Evolutionary conservation across 2,888 invertebrate genomes (phyloP).

Genomic region (Chrysina gloriosa): DNA sequence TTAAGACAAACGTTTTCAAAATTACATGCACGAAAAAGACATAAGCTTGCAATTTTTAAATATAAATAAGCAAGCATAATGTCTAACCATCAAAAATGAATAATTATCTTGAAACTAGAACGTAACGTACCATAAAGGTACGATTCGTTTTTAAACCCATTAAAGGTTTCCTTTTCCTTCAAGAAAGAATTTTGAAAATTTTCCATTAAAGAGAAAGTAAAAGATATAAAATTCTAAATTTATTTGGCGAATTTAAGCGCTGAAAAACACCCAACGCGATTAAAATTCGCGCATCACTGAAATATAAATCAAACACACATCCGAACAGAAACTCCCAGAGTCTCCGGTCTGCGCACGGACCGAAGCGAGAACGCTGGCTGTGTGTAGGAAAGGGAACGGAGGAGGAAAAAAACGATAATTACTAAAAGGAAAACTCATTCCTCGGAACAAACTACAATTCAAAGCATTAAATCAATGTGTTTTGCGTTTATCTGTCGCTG

Average conservation of each 20-base stretch:
- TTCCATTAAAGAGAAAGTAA: neutral
- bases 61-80: too few species aligned
- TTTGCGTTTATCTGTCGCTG: constrained; percentile 66
- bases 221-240: constrained; percentile 28
- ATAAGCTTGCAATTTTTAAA: too few species aligned
- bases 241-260: constrained; percentile 16
- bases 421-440: constrained; percentile 64
- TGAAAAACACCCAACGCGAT: constrained; percentile 30
- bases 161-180: neutral
- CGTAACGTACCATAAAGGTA: neutral
- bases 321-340: constrained; percentile 32
- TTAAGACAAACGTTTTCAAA: too few species aligned
- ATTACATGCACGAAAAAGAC: too few species aligned
- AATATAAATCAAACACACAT: constrained; percentile 38
- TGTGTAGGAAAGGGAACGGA: neutral
- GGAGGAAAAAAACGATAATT: constrained; percentile 57
- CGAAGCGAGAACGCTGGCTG: neutral
- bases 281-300: constrained; percentile 36
- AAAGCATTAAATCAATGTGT: constrained; percentile 66
- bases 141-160: neutral
- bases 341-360: constrained; percentile 16
- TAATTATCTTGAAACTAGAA: too few species aligned
- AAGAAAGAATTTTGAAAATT: neutral
- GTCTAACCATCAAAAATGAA: too few species aligned
- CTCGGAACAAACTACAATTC: constrained; percentile 63